A percentile compares a stretch with the other conserved stretches of the same genome.
phyloP scores from a whole-genome alignment of 2,888 invertebrate genomes.

The Sylvicola cinctus region DNA sequence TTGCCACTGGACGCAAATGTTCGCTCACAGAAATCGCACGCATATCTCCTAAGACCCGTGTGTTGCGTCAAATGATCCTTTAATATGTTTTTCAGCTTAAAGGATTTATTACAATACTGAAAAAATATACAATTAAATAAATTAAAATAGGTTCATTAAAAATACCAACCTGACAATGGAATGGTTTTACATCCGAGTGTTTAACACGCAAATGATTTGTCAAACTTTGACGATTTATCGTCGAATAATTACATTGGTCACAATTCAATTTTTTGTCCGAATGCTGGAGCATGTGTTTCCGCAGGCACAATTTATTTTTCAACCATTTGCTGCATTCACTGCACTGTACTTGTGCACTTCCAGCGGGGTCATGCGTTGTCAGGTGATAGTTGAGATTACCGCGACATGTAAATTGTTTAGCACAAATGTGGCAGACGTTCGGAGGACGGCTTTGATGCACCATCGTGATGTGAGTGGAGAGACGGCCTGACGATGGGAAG shows the following conservation, averaged over 20 bases:
- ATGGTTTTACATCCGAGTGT: slow-evolving; percentile 9
- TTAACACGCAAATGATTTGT: slow-evolving; percentile 9
- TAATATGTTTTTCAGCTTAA: slow-evolving; percentile 10
- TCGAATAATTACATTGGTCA: slow-evolving; percentile 8
- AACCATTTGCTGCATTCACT: slow-evolving; percentile 9
- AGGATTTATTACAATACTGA: slow-evolving; percentile 7
- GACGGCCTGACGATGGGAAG: slow-evolving; percentile 7
- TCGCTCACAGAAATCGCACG: slow-evolving; percentile 10
- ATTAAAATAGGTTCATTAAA: neutral
- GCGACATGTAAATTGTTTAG: slow-evolving; percentile 9
- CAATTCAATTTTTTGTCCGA: slow-evolving; percentile 7
- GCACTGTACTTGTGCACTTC: slow-evolving; percentile 10
- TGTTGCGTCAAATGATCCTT: slow-evolving; percentile 11
- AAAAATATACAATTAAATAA: neutral
- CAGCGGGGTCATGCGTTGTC: slow-evolving; percentile 10
- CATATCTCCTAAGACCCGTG: slow-evolving; percentile 9
- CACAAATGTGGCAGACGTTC: slow-evolving; percentile 10
- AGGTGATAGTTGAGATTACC: slow-evolving; percentile 10
- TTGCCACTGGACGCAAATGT: slow-evolving; percentile 11
- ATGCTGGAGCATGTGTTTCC: slow-evolving; percentile 10
- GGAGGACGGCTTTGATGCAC: slow-evolving; percentile 7
- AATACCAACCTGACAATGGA: slow-evolving; percentile 7
- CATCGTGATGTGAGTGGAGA: slow-evolving; percentile 8
- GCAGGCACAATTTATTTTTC: slow-evolving; percentile 10
- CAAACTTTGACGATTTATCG: slow-evolving; percentile 8